Evolutionary conservation across 2,113 vertebrate species (phyloP).

Genomic region (Nematolebias whitei): DNA sequence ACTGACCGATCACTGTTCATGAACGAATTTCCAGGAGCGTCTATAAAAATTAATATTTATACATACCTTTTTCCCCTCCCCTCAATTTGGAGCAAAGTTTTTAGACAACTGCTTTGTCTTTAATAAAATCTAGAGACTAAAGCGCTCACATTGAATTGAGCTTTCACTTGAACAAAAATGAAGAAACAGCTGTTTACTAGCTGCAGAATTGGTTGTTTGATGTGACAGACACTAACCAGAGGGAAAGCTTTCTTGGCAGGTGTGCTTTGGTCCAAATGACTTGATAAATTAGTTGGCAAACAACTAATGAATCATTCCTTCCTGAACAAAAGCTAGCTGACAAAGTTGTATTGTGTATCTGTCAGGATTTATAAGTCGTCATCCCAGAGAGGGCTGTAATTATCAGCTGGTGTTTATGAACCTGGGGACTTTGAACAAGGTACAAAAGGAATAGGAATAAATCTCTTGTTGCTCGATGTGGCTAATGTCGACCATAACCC

Average conservation of each 20-base stretch:
- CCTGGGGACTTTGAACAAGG: not conserved
- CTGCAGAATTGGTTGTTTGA: conserved; percentile 5
- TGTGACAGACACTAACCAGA: not conserved
- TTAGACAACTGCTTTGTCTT: too few relatives aligned
- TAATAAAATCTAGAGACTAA: not conserved
- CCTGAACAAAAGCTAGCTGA: conserved; percentile 44
- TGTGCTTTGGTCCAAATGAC: conserved; percentile 15
- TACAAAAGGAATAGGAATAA: conserved; percentile 13
- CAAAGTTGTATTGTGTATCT: conserved; percentile 28
- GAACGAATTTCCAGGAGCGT: too few relatives aligned
- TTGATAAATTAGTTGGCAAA: conserved; percentile 40
- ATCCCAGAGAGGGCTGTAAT: conserved; percentile 13
- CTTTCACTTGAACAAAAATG: not conserved
- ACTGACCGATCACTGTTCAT: too few relatives aligned
- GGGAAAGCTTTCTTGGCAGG: conserved; percentile 18
- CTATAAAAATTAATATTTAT: too few relatives aligned
- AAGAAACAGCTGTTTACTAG: not conserved
- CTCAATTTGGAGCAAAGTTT: too few relatives aligned
- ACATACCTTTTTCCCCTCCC: too few relatives aligned
- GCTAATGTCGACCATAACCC: conserved; percentile 10
- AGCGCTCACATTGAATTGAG: not conserved
- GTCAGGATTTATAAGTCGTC: conserved; percentile 25
- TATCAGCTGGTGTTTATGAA: conserved; percentile 9
- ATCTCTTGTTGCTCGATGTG: not conserved
- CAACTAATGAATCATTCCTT: conserved; percentile 40